phyloP scores from a whole-genome alignment of 2,113 vertebrate genomes.

The Petrocephalus microphthalmus region DNA sequence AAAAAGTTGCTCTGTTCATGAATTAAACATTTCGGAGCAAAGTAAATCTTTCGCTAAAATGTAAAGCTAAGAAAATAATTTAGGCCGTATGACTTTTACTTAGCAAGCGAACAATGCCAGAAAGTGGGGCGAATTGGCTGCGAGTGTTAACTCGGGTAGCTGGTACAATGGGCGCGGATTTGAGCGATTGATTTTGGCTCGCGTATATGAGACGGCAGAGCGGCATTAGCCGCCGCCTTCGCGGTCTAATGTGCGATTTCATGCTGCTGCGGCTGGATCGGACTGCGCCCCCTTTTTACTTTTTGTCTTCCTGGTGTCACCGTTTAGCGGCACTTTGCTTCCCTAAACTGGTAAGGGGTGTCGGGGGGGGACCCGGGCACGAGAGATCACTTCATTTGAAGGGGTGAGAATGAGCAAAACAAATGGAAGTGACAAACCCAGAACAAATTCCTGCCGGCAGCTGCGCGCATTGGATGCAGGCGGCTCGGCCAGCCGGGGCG shows the following conservation, averaged over 20 bases:
- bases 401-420: conserved; percentile 56
- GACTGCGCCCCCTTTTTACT: conserved; percentile 25
- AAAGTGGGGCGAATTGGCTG: neutral
- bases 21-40: neutral
- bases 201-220: conserved; percentile 30
- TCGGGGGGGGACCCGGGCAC: conserved; percentile 35
- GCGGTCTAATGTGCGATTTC: conserved; percentile 60
- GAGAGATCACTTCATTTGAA: conserved; percentile 46
- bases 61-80: neutral
- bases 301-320: conserved; percentile 57
- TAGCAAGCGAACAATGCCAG: conserved; percentile 32
- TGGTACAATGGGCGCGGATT: conserved; percentile 41
- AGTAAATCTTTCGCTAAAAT: neutral
- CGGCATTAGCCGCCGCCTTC: conserved; percentile 36
- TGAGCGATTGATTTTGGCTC: conserved; percentile 35
- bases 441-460: conserved; percentile 63
- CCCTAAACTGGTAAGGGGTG: conserved; percentile 34
- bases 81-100: neutral
- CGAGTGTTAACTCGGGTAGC: conserved; percentile 26
- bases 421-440: conserved; percentile 64
- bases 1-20: neutral
- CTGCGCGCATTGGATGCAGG: conserved; percentile 50
- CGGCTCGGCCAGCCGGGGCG: too few relatives aligned
- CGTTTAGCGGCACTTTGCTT: conserved; percentile 53
- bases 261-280: conserved; percentile 42